phyloP scores from a whole-genome alignment of 2,888 invertebrate genomes.

The Tortrix viridana region DNA sequence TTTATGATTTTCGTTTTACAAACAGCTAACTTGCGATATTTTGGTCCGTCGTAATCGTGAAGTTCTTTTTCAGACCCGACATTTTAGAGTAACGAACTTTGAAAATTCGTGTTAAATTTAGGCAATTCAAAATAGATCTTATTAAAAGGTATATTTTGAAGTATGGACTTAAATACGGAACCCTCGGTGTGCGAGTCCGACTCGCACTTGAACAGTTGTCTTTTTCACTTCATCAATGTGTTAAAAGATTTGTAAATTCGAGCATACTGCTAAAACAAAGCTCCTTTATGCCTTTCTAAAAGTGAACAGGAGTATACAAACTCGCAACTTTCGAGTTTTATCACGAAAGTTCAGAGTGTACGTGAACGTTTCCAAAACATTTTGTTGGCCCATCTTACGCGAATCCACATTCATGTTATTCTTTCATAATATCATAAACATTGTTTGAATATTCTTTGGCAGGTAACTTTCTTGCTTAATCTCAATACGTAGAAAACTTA shows the following conservation, averaged over 20 bases:
- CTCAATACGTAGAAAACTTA: constrained; percentile 16
- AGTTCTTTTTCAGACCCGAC: constrained; percentile 3
- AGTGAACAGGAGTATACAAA: constrained; percentile 24
- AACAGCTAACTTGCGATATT: constrained; percentile 49
- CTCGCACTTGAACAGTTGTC: too few species aligned
- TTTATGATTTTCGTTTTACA: constrained; percentile 52
- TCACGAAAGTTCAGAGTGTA: constrained; percentile 24
- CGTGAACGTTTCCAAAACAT: constrained; percentile 23
- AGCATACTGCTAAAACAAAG: too few species aligned
- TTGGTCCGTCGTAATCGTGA: constrained; percentile 35
- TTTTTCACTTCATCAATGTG: too few species aligned
- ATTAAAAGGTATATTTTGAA: too few species aligned
- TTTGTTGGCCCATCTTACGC: constrained; percentile 13
- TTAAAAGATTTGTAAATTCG: not conserved
- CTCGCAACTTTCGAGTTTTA: constrained; percentile 31
- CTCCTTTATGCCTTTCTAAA: constrained; percentile 22
- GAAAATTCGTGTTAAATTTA: too few species aligned
- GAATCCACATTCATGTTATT: constrained; percentile 2
- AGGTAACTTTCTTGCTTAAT: not conserved
- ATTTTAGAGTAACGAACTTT: too few species aligned
- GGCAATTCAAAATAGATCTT: too few species aligned
- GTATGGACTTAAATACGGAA: too few species aligned
- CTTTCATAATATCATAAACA: not conserved
- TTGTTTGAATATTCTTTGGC: too few species aligned
- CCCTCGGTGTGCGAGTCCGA: too few species aligned